Base-by-base conservation (phyloP, 2,888 invertebrate genomes). In the Anthrax anthrax region DNA sequence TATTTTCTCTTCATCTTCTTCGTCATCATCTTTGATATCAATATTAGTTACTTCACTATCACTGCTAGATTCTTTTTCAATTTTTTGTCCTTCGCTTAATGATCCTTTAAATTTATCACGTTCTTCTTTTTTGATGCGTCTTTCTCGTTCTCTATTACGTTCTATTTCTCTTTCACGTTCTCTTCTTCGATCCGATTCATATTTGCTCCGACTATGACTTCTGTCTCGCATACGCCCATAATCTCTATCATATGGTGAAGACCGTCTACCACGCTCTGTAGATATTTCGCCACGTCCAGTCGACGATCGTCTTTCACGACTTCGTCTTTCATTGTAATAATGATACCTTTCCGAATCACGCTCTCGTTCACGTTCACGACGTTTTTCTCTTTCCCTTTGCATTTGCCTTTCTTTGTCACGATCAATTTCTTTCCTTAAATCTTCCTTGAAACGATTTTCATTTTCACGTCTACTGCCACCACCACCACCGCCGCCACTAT, bases 1-100 rank as follows among this genome's bases (percentile, higher is more conserved):
- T 55, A 94, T 88, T 56, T 82, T 82, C 63, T 95, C 91, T 60
- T 95, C 95, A 57, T 90, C 88, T 64, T 92, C 91, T 50, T 90
- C 91, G 52, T 91, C 89, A 50, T 91, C 88, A 17, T 87, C 76
- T 58, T 84, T 80, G 46, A 88, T 80, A 56, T 86, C 80, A 47
- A 84, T 73, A 59, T 83, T 78, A 43, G 62, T 65, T 4, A 78
- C 71, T 51, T 84, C 84, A 51, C 80, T 81, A 52, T 81, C 84
- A 27, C 78, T 80, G 4, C 79, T 80, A 56, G 78, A 81, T 2
- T 78, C 77, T 6, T 80, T 78, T 50, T 77, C 75, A 8, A 74
- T 63, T 55, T 81, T 81, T 53, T 87, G 72, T 2, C 87, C 84
- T 63, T 91, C 90, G 48, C 85, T 86, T 17, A 83, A 62, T 16